phyloP scores from a whole-genome alignment of 2,888 invertebrate species.

The Holacanthella duospinosa region DNA sequence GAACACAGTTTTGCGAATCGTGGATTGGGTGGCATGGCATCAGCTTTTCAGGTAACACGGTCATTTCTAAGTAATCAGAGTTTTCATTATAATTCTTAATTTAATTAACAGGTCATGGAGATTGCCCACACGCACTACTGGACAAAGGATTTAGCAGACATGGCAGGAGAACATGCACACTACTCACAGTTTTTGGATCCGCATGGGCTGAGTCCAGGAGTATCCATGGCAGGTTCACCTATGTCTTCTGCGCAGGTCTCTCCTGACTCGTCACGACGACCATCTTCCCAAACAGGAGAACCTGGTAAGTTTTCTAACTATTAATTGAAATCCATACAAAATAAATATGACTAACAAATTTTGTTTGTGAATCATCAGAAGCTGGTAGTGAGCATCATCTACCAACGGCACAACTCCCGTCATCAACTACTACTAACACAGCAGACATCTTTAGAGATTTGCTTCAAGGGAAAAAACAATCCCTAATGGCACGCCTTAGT shows the following conservation, averaged over 20 bases:
- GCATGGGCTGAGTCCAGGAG: slow-evolving; percentile 32
- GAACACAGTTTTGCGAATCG: slow-evolving; percentile 86
- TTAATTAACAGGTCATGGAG: slow-evolving; percentile 67
- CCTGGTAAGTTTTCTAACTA: slow-evolving; percentile 19
- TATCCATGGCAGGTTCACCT: slow-evolving; percentile 35
- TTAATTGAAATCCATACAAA: no score
- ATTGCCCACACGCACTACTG: slow-evolving; percentile 98
- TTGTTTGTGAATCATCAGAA: not conserved
- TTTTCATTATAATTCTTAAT: not conserved
- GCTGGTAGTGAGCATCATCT: not conserved
- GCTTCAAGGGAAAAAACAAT: slow-evolving; percentile 81
- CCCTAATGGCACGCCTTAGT: slow-evolving; percentile 72
- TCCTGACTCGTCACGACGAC: slow-evolving; percentile 35
- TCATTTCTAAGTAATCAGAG: no score
- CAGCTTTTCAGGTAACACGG: slow-evolving; percentile 61
- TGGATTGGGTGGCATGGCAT: slow-evolving; percentile 93
- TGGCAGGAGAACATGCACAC: slow-evolving; percentile 28
- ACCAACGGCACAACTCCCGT: not conserved
- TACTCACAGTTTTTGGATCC: slow-evolving; percentile 37
- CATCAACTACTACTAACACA: slow-evolving; percentile 43
- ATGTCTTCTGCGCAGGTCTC: slow-evolving; percentile 36
- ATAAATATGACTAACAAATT: not conserved
- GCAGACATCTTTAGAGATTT: slow-evolving; percentile 90
- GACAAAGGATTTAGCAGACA: slow-evolving; percentile 67
- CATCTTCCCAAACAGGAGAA: slow-evolving; percentile 35